These are phyloP conservation scores for Acanthochromis polyacanthus DNA, from an alignment of 2,113 vertebrate species.

Conservation along the genomic window DNA sequence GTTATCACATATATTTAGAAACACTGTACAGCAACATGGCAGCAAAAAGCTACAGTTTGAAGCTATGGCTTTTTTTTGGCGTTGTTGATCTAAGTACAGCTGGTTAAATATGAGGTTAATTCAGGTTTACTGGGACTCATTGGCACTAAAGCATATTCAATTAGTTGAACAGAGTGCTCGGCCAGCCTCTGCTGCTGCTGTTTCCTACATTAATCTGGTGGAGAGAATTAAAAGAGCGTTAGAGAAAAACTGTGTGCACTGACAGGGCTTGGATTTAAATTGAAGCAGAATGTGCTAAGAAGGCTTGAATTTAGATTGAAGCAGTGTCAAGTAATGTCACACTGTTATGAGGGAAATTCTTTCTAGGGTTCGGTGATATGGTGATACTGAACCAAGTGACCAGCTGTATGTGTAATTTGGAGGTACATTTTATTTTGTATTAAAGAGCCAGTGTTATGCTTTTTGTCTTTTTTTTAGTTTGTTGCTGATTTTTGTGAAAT, in stretches of 20 bases:
- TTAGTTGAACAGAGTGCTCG: slow-evolving; percentile 39
- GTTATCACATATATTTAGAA: slow-evolving; percentile 53
- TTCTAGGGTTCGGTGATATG: no score
- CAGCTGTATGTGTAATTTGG: no score
- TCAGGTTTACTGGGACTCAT: slow-evolving; percentile 53
- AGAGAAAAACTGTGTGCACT: slow-evolving; percentile 28
- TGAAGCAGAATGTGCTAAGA: slow-evolving; percentile 8
- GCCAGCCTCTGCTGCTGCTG: slow-evolving; percentile 20
- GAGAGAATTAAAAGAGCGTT: slow-evolving; percentile 52
- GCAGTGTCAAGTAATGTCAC: slow-evolving; percentile 14
- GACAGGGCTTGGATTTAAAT: slow-evolving; percentile 37
- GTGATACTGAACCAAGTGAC: no score
- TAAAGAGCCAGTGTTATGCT: no score
- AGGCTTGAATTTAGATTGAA: slow-evolving; percentile 19
- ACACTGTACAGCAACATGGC: slow-evolving; percentile 19
- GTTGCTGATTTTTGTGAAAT: no score
- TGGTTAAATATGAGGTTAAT: slow-evolving; percentile 52
- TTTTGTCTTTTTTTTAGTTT: no score
- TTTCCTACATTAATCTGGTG: slow-evolving; percentile 53
- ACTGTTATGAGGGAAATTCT: not conserved
- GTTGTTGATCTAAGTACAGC: slow-evolving; percentile 30
- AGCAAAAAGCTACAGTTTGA: slow-evolving; percentile 1
- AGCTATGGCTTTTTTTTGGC: slow-evolving; percentile 30
- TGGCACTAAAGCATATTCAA: slow-evolving; percentile 53
- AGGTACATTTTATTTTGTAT: no score